Conservation (phyloP, 2,113 vertebrate genomes). For the Corythornis vintsioides region DNA sequence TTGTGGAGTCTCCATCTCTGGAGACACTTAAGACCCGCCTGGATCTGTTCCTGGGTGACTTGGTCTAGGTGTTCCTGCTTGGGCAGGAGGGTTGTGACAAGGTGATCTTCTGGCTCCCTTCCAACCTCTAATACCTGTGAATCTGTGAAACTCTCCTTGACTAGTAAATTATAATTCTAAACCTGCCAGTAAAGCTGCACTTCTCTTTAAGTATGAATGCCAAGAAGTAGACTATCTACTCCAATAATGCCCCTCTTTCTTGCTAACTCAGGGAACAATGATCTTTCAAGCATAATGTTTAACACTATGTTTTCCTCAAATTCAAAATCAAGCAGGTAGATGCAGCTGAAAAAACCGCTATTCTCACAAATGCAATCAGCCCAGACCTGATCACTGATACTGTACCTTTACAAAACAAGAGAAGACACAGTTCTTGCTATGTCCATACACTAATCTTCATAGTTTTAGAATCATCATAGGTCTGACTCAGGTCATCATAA, state of each 20-base stretch:
- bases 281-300: not conserved
- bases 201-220: not conserved
- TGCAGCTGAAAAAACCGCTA: not conserved
- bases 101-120: too few species aligned
- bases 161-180: not conserved
- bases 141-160: not conserved
- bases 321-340: not conserved
- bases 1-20: too few species aligned
- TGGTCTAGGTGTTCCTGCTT: too few species aligned
- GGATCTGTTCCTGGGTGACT: too few species aligned
- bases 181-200: not conserved
- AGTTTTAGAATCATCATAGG: too few species aligned
- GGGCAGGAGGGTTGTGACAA: too few species aligned
- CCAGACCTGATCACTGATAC: not conserved
- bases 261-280: not conserved
- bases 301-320: not conserved
- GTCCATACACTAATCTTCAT: not conserved
- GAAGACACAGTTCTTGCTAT: accelerated
- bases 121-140: too few species aligned
- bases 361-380: not conserved
- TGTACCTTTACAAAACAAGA: not conserved
- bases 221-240: not conserved
- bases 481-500: too few species aligned
- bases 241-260: not conserved
- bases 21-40: too few species aligned